A percentile compares a stretch with the other conserved stretches of the same genome.
These are phyloP conservation scores for Epinephelus awoara DNA, from an alignment of 2,797 vertebrate genomes.

Conservation along the genomic window DNA sequence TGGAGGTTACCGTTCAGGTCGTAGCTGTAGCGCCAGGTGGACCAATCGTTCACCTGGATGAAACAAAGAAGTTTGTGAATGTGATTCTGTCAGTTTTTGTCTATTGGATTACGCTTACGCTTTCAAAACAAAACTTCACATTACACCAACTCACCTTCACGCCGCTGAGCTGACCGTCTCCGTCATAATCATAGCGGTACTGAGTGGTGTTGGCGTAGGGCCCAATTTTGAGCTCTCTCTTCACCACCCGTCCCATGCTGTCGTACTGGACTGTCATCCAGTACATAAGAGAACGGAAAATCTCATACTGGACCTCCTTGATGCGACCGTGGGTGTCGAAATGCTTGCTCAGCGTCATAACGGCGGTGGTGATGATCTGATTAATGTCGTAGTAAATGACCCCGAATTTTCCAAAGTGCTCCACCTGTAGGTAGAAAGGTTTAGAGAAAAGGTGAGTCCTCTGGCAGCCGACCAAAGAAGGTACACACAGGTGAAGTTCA, in stretches of 20 bases:
- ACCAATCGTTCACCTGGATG: conserved; percentile 92
- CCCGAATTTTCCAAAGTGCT: conserved; percentile 99
- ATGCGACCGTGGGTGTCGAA: conserved; percentile 98
- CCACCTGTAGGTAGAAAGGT: conserved; percentile 80
- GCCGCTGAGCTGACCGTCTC: conserved; percentile 96
- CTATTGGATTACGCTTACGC: not conserved
- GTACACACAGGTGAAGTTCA: not conserved
- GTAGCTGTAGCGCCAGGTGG: conserved; percentile 98
- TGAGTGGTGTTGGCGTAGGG: conserved; percentile 99
- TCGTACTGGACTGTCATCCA: conserved; percentile 99
- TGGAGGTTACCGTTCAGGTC: conserved; percentile 99
- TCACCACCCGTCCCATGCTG: conserved; percentile 98
- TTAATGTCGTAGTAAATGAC: conserved; percentile 99
- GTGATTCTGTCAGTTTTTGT: not conserved
- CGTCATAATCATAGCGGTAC: conserved; percentile 98
- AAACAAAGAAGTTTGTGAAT: not conserved
- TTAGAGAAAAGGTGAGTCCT: conserved; percentile 10
- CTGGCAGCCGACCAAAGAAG: not conserved
- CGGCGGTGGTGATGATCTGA: conserved; percentile 99
- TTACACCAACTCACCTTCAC: conserved; percentile 84
- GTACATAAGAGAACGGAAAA: conserved; percentile 99
- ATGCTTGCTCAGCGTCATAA: conserved; percentile 99
- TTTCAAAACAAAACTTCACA: not conserved
- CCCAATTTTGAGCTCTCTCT: conserved; percentile 97
- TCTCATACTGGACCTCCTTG: conserved; percentile 99